Conservation (phyloP, 2,113 vertebrate species). For the Platysternon megacephalum region DNA sequence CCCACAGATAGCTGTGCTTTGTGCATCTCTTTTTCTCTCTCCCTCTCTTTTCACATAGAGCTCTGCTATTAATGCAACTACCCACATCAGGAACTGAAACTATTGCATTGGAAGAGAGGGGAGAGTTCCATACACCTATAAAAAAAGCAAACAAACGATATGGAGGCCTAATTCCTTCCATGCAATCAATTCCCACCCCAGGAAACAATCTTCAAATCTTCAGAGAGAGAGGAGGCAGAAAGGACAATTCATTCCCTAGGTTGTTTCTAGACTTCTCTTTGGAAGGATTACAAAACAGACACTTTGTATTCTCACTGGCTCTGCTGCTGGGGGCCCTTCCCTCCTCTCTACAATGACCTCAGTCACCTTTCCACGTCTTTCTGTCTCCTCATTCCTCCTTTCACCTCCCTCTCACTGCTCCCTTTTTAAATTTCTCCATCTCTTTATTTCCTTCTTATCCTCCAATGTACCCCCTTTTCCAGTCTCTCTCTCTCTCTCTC, state of each 20-base stretch:
- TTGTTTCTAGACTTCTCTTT: constrained; percentile 12
- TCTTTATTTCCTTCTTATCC: background rate
- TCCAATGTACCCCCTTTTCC: background rate
- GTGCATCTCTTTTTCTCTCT: background rate
- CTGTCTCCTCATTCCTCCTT: background rate
- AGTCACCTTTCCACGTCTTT: background rate
- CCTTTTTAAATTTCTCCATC: background rate
- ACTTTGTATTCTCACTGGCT: background rate
- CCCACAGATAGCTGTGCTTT: background rate
- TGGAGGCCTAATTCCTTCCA: background rate
- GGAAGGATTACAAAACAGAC: constrained; percentile 14
- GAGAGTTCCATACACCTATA: background rate
- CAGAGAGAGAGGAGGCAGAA: background rate
- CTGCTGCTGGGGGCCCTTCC: background rate
- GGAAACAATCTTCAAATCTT: background rate
- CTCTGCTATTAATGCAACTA: background rate
- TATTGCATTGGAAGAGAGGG: background rate
- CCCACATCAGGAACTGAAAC: background rate
- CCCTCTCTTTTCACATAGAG: background rate
- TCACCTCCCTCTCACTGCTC: background rate
- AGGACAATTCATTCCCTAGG: background rate
- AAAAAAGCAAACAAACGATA: background rate
- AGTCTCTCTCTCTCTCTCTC: background rate
- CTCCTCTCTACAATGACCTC: background rate
- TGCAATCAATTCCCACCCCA: background rate